Percentiles rank a stretch among this genome's conserved stretches.
These are phyloP conservation scores for Eolophus roseicapilla DNA, from an alignment of 2,113 vertebrate species.

Conservation along the genomic window DNA sequence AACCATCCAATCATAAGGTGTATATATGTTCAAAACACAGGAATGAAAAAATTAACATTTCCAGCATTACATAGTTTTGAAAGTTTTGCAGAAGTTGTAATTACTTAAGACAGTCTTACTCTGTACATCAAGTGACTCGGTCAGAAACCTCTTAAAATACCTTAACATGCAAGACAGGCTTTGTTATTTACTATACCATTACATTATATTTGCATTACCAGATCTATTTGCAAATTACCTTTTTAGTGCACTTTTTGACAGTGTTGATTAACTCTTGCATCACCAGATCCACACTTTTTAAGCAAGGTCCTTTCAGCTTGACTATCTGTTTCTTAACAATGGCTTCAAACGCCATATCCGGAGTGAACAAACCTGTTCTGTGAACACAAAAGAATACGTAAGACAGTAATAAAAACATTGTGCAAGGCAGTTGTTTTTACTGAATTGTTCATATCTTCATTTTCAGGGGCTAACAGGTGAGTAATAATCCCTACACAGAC, in stretches of 20 bases:
- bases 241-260: constrained; percentile 80
- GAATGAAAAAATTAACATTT: background rate
- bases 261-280: constrained; percentile 82
- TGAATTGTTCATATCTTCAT: background rate
- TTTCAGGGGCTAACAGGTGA: background rate
- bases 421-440: background rate
- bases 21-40: background rate
- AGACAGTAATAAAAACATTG: background rate
- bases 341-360: constrained; percentile 82
- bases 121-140: background rate
- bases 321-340: constrained; percentile 84
- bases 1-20: background rate
- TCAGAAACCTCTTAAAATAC: background rate
- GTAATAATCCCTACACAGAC: background rate
- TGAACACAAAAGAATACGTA: constrained; percentile 14
- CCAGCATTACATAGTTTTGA: background rate
- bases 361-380: constrained; percentile 82
- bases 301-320: constrained; percentile 80
- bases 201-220: background rate
- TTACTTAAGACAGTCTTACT: background rate
- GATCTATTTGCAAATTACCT: constrained; percentile 59
- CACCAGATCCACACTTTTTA: constrained; percentile 83
- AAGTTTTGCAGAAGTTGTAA: background rate
- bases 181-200: background rate
- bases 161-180: background rate